Conservation (phyloP, 2,113 vertebrate species). For the Dasypus novemcinctus region DNA sequence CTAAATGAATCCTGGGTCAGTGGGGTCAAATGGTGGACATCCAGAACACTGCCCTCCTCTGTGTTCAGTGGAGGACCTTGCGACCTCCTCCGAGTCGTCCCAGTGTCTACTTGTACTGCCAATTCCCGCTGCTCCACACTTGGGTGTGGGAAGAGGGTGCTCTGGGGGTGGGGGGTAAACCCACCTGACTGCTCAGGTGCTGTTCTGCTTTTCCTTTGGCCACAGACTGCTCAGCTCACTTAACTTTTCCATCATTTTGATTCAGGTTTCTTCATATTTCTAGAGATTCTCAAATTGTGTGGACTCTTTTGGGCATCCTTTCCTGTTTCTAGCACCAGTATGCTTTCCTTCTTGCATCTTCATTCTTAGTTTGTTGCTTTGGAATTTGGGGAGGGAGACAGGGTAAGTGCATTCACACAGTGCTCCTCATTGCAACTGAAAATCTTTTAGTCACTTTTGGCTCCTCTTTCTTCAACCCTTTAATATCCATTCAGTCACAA, state of each 20-base stretch:
- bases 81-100: neutral
- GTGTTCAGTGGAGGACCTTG: neutral
- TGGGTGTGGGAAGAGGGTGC: neutral
- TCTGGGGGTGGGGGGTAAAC: too few relatives aligned
- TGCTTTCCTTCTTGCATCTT: neutral
- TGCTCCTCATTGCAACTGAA: neutral
- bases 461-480: slow-evolving; percentile 3
- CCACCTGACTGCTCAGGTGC: neutral
- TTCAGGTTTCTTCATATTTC: neutral
- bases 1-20: neutral
- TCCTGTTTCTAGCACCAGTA: neutral
- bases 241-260: neutral
- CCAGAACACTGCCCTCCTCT: neutral
- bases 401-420: neutral
- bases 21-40: neutral
- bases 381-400: neutral
- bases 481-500: slow-evolving; percentile 45
- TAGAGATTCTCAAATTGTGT: neutral
- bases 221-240: neutral
- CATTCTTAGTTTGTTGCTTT: neutral
- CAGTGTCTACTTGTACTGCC: neutral
- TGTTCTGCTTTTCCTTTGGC: neutral
- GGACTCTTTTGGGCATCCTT: neutral
- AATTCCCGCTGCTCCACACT: neutral
- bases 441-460: slow-evolving; percentile 22